Evolutionary conservation across 2,888 invertebrate genomes (phyloP).

Genomic region (Tinea pellionella): DNA sequence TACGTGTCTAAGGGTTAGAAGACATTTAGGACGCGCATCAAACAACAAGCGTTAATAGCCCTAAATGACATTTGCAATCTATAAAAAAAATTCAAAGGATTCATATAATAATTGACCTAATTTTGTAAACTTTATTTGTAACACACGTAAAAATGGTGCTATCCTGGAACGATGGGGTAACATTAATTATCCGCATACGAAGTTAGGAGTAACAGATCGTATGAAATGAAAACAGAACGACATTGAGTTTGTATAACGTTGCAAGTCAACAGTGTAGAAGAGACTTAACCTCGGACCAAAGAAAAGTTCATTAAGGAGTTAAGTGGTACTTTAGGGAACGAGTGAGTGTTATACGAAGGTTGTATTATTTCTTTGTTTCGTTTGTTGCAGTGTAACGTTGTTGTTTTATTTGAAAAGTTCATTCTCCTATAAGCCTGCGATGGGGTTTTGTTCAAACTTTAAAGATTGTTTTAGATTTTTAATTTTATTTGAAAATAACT

Average conservation of each 20-base stretch:
- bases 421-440: not conserved
- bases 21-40: not conserved
- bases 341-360: constrained; percentile 3
- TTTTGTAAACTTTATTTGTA: too few relatives aligned
- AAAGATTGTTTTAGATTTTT: too few relatives aligned
- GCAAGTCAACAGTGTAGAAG: not conserved
- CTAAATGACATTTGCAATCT: too few relatives aligned
- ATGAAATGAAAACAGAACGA: too few relatives aligned
- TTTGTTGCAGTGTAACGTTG: not conserved
- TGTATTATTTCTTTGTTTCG: constrained; percentile 4
- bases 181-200: too few relatives aligned
- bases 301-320: constrained; percentile 13
- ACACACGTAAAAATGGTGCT: too few relatives aligned
- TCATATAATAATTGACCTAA: too few relatives aligned
- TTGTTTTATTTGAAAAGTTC: not conserved
- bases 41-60: too few relatives aligned
- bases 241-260: not conserved
- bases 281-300: not conserved
- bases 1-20: constrained; percentile 5
- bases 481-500: too few relatives aligned
- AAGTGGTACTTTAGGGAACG: constrained; percentile 2
- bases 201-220: too few relatives aligned
- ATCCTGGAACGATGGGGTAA: too few relatives aligned
- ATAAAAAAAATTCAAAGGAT: too few relatives aligned
- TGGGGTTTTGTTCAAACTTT: not conserved